Base-by-base conservation (phyloP, 2,113 vertebrate genomes). In the Callocephalon fimbriatum region DNA sequence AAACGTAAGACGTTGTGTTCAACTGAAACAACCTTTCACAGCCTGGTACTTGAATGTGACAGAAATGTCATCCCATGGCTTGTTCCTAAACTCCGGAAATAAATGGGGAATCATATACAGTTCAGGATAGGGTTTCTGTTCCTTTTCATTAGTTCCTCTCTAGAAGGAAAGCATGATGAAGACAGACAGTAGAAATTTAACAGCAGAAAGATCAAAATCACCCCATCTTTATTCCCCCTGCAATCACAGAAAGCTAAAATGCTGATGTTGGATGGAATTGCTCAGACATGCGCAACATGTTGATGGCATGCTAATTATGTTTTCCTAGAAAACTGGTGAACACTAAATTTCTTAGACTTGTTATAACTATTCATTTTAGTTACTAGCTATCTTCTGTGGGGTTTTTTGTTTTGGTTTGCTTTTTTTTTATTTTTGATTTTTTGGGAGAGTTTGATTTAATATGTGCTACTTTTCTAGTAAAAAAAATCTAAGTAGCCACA, bases 21-120 rank as follows among this genome's bases (percentile, higher is more conserved):
- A 63, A 59, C 35, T 94, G 80, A 62, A 95, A 74, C 15, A 86
- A 8, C 5, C 32, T 38, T 95, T 94, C 59, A 86, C 85, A 87
- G 48, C 27, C 66, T 61, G 65, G 20, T 75, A 47, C 61, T 74
- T 73, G 61, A 18, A 37, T 73, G 73, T 62, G 75, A 72, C 67
- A 92, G 47, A 96, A 83, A 87, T 91, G 76, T 89, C 59, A 91
- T 96, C 88, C 65, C 63, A 14, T 71, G 9, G 40, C 45, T 92
- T 91, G 27, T 92, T 45, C 74, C 15, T 95, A 89, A 95, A 85
- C 18, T 71, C 88, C 15, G 77, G 47, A 95, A 92, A 91, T 73
- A 94, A 95, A 93, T 75, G 86, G 40, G 91, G 71, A 81, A 66
- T 56, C 91, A 53, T 42, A 47, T 53, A 59, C 56, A 59, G 84